Evolutionary conservation across 2,888 invertebrate genomes (phyloP).

Genomic region (Perdita meconis): DNA sequence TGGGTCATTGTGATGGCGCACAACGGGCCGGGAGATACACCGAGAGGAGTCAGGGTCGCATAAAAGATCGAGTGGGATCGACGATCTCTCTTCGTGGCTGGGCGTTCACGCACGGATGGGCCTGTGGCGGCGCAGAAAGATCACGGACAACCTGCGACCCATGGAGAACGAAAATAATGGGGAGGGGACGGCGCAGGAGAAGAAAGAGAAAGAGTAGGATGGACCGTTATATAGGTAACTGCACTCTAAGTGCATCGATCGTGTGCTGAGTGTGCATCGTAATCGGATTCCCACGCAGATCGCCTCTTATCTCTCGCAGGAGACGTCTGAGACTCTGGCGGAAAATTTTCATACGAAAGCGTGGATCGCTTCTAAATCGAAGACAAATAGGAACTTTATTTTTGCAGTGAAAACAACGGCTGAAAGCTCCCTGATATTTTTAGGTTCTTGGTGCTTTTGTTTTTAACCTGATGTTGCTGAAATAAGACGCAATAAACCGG

Average conservation of each 20-base stretch:
- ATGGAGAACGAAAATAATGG: slow-evolving; percentile 24
- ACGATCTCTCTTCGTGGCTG: slow-evolving; percentile 47
- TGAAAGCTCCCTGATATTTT: background rate
- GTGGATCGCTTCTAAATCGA: slow-evolving; percentile 1
- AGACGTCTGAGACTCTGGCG: slow-evolving; percentile 11
- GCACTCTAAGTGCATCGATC: slow-evolving; percentile 71
- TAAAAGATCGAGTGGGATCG: slow-evolving; percentile 54
- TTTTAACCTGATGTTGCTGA: too few species aligned
- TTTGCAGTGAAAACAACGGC: background rate
- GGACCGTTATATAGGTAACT: slow-evolving; percentile 72
- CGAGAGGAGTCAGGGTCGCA: slow-evolving; percentile 47
- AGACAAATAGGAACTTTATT: background rate
- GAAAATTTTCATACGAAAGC: slow-evolving; percentile 10
- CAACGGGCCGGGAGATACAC: slow-evolving; percentile 17
- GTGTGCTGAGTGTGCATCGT: slow-evolving; percentile 58
- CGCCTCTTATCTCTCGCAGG: slow-evolving; percentile 18
- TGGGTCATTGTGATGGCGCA: slow-evolving; percentile 62
- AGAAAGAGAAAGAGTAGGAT: slow-evolving; percentile 37
- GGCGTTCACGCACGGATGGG: slow-evolving; percentile 62
- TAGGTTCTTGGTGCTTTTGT: too few species aligned
- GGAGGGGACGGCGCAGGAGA: slow-evolving; percentile 3
- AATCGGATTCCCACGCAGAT: slow-evolving; percentile 69
- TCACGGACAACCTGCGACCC: slow-evolving; percentile 53
- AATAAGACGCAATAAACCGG: too few species aligned
- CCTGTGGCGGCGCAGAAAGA: slow-evolving; percentile 57